These are phyloP conservation scores for Gymnorhina tibicen DNA, from an alignment of 2,113 vertebrate genomes.

Conservation along the genomic window DNA sequence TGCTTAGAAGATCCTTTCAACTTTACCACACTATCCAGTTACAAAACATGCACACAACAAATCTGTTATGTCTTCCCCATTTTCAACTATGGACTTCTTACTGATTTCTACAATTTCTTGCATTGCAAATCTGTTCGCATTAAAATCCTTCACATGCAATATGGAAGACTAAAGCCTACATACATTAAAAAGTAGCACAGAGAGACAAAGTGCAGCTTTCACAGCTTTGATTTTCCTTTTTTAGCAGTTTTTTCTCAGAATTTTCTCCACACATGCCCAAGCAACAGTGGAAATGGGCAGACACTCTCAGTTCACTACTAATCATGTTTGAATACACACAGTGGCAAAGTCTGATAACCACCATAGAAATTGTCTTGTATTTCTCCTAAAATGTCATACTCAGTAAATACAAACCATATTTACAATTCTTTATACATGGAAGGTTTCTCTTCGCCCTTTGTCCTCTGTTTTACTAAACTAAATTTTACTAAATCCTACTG, in stretches of 20 bases:
- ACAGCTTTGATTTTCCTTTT: neutral
- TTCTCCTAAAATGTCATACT: neutral
- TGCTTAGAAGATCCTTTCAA: neutral
- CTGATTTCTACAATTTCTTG: neutral
- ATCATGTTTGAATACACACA: neutral
- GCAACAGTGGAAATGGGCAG: neutral
- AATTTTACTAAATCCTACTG: no score
- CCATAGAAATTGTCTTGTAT: neutral
- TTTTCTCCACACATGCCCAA: neutral
- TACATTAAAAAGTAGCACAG: neutral
- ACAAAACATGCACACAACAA: neutral
- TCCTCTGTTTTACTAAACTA: neutral
- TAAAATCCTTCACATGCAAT: neutral
- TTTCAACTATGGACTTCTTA: neutral
- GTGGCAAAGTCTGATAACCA: neutral
- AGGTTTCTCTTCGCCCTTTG: neutral
- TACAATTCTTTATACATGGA: neutral
- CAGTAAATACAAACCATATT: neutral
- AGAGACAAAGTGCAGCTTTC: neutral
- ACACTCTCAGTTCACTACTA: neutral
- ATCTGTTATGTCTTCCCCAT: neutral
- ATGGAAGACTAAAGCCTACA: neutral
- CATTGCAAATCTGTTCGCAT: neutral
- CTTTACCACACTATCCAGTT: neutral
- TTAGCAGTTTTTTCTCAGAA: neutral